Evolutionary conservation across 2,113 vertebrate species (phyloP).

Genomic region (Chaenocephalus aceratus): DNA sequence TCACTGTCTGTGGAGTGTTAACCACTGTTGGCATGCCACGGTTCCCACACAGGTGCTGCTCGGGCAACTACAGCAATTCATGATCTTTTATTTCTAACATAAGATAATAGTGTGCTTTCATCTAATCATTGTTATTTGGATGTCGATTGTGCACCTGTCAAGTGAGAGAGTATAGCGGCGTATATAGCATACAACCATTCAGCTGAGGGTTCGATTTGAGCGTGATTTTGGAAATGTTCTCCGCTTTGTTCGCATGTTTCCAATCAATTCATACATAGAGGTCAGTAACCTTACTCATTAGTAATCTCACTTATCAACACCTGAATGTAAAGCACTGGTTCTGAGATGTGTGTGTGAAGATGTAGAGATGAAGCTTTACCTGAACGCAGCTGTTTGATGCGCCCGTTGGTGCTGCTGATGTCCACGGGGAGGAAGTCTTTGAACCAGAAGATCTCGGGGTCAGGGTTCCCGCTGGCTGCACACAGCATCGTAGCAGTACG

Average conservation of each 20-base stretch:
- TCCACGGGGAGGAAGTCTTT: conserved; percentile 98
- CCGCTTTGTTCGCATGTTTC: neutral
- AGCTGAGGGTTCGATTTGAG: neutral
- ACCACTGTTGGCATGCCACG: conserved; percentile 16
- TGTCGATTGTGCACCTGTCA: neutral
- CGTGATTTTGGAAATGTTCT: neutral
- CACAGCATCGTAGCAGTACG: conserved; percentile 98
- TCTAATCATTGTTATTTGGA: neutral
- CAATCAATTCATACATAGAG: neutral
- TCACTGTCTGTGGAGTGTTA: conserved; percentile 34
- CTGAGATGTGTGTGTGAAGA: neutral
- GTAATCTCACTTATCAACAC: too few species aligned
- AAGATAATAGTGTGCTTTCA: neutral
- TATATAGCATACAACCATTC: neutral
- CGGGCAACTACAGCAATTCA: conserved; percentile 19
- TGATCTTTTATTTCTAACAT: neutral
- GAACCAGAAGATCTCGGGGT: conserved; percentile 98
- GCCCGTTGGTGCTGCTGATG: conserved; percentile 90
- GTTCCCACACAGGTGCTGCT: conserved; percentile 46
- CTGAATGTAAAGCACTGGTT: too few species aligned
- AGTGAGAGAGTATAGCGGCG: neutral
- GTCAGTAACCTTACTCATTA: neutral
- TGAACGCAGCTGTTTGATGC: conserved; percentile 98
- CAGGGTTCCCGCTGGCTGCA: conserved; percentile 94
- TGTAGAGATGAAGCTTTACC: conserved; percentile 82